These are phyloP conservation scores for Bos javanicus DNA, from an alignment of 2,113 vertebrate species.

Conservation along the genomic window DNA sequence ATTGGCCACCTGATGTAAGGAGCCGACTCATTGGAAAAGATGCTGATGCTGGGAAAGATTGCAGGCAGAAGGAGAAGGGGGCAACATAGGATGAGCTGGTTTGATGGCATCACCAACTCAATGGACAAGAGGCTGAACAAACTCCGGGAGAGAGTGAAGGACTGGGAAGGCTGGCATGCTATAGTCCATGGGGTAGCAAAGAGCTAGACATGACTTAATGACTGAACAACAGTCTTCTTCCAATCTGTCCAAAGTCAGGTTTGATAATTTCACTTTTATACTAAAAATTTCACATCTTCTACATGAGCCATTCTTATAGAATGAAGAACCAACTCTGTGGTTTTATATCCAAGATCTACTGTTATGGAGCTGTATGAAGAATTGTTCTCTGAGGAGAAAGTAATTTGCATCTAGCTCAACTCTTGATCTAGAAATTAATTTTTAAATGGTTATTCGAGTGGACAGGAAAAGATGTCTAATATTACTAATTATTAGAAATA, in stretches of 20 bases:
- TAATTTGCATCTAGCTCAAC: neutral
- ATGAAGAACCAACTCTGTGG: neutral
- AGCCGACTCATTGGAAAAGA: neutral
- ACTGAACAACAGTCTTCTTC: neutral
- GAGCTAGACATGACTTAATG: neutral
- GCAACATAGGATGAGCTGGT: neutral
- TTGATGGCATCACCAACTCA: neutral
- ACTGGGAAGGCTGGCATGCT: neutral
- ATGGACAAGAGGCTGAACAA: neutral
- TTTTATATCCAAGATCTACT: neutral
- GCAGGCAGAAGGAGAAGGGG: neutral
- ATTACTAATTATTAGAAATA: neutral
- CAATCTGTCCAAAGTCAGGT: neutral
- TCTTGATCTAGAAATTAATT: neutral
- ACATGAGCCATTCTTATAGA: neutral
- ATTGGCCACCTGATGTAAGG: neutral
- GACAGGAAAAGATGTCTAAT: neutral
- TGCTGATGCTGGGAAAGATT: neutral
- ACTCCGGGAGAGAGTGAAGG: neutral
- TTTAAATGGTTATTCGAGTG: neutral
- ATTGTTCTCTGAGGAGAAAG: neutral
- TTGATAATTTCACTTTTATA: neutral
- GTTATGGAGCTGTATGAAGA: neutral
- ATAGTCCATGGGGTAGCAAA: neutral
- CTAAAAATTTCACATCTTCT: neutral